Evolutionary conservation across 2,888 invertebrate genomes (phyloP), one percentile per base, ranked within the genome.

Genomic region (Nomada flava): DNA sequence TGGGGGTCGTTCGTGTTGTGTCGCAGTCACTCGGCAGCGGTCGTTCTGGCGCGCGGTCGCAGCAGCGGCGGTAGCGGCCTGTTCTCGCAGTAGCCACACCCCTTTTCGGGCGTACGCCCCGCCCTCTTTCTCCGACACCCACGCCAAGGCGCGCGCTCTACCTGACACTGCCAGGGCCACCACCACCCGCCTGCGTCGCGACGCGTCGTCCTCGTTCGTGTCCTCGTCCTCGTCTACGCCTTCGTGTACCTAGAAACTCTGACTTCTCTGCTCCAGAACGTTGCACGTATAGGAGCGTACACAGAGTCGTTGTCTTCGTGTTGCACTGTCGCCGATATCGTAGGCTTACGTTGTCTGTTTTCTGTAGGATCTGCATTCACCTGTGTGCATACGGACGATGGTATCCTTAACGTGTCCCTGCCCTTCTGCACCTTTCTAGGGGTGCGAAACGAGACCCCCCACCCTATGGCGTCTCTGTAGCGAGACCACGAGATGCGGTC

Each of bases 111-210:
- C 84, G 79, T 80, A 86, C 84, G 87, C 82, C 73, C 91, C 92
- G 91, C 92, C 92, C 83, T 84, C 86, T 88, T 88, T 89, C 89
- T 89, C 88, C 89, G 87, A 91, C 92, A 92, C 92, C 92, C 91
- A 92, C 92, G 91, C 91, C 84, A 76, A 79, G 57, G 70, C 79
- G 71, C 78, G 75, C 73, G 79, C 50, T 71, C 78, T 75, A 57
- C 67, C 76, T 85, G 85, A 84, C 85, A 75, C 88, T 62, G 75
- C 79, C 78, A 75, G 73, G 70, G 68, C 76, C 68, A 74, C 80
- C 81, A 80, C 84, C 83, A 82, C 79, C 78, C 72, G 26, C 13
- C 71, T 65, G 72, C 84, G 69, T 78, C 68, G 81, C 70, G 73
- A 42, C 50, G n/a, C 73, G 59, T 65, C 77, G 81, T 69, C 65